These are phyloP conservation scores for Leucophora obtusa DNA, from an alignment of 2,888 invertebrate species.

Conservation along the genomic window DNA sequence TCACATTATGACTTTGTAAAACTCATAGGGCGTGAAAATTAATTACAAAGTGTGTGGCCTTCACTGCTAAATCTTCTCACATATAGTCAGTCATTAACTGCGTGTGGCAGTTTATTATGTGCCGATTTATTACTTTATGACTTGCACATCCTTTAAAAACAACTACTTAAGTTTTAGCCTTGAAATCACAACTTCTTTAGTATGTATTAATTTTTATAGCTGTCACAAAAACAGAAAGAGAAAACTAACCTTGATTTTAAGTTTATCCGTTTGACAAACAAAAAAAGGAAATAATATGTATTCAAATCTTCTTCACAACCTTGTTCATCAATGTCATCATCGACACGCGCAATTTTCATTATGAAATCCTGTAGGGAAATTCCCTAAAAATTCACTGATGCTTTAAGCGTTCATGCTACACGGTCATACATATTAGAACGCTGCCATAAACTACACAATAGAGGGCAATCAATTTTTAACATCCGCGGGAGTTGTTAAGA, in stretches of 20 bases:
- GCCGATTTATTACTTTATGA: slow-evolving; percentile 60
- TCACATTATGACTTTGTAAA: slow-evolving; percentile 30
- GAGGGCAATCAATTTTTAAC: slow-evolving; percentile 26
- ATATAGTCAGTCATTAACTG: slow-evolving; percentile 73
- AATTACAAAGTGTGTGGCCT: slow-evolving; percentile 25
- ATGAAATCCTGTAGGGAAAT: slow-evolving; percentile 38
- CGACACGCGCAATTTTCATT: slow-evolving; percentile 53
- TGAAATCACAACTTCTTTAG: slow-evolving; percentile 30
- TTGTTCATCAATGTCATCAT: background rate
- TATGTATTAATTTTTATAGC: slow-evolving; percentile 15
- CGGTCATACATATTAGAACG: slow-evolving; percentile 1
- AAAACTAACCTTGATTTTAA: slow-evolving; percentile 38
- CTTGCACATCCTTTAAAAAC: background rate
- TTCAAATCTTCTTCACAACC: slow-evolving; percentile 15
- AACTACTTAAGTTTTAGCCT: slow-evolving; percentile 18
- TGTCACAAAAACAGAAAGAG: background rate
- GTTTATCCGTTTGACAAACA: background rate
- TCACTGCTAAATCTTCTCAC: slow-evolving; percentile 25
- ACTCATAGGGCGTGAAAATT: slow-evolving; percentile 6
- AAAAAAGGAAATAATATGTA: background rate
- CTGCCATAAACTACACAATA: slow-evolving; percentile 6
- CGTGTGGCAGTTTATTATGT: slow-evolving; percentile 76
- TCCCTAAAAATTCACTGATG: slow-evolving; percentile 12
- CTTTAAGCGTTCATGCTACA: slow-evolving; percentile 9
- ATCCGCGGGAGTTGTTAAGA: slow-evolving; percentile 40